A percentile compares a stretch with the other conserved stretches of the same genome.
Conservation (phyloP, 1,140 invertebrate genomes). For the Manduca sexta region DNA sequence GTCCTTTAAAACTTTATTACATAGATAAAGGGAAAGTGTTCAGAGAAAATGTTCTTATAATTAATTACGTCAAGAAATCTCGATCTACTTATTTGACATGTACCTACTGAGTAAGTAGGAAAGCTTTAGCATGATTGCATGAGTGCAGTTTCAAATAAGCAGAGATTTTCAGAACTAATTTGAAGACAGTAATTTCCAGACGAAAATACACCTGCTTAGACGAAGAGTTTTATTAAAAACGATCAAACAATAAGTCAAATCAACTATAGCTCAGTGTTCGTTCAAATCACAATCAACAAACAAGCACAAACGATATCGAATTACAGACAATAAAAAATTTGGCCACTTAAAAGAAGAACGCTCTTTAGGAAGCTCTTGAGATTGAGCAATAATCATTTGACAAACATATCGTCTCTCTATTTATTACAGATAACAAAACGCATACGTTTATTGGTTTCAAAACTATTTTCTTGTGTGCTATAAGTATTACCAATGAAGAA, state of each 20-base stretch:
- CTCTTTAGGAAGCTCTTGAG: constrained; percentile 2
- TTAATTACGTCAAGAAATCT: constrained; percentile 62
- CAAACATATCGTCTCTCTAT: neutral
- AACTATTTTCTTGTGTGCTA: too few species aligned
- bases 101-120: constrained; percentile 52
- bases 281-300: neutral
- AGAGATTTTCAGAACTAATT: constrained; percentile 2
- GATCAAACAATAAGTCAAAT: neutral
- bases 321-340: constrained; percentile 3
- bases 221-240: neutral
- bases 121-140: constrained; percentile 65
- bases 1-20: constrained; percentile 43
- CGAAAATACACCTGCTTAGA: neutral
- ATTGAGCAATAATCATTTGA: constrained; percentile 2
- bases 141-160: constrained; percentile 32
- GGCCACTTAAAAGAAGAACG: constrained; percentile 2
- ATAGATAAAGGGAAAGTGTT: constrained; percentile 47
- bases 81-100: constrained; percentile 54
- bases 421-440: too few species aligned
- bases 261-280: neutral
- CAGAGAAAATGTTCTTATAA: constrained; percentile 58
- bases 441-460: too few species aligned
- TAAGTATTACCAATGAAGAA: too few species aligned
- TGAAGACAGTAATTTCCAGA: too few species aligned
- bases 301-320: constrained; percentile 4